Evolutionary conservation across 2,113 vertebrate species (phyloP), one percentile per base, ranked within the genome.

Genomic region (Podilymbus podiceps): DNA sequence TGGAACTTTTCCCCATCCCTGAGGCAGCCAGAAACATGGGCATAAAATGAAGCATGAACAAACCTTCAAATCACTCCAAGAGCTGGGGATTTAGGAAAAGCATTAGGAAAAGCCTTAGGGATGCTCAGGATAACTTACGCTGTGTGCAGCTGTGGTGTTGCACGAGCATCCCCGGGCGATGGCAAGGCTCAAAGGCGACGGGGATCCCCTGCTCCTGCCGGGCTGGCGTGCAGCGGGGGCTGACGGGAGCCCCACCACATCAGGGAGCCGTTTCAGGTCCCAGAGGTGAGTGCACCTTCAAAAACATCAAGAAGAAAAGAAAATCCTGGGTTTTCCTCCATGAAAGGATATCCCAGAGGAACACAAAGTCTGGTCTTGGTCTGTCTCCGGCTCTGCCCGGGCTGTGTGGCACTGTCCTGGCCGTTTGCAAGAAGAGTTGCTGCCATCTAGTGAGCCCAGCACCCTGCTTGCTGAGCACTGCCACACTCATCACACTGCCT

Each of bases 401-500:
- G 67, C 85, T 79, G 62, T 3, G 68, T 27, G 1, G 42, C 55
- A 2, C 22, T 2, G 35, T 1, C 68, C 35, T 5, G 30, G 46
- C 24, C 15, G 14, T 67, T 33, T 3, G 77, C 55, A 56, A 93
- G 63, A 80, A 84, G 40, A 68, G 73, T 21, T 95, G 89, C 91
- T 95, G 94, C 94, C 95, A 89, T 28, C 94, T 96, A 96, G 90
- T 80, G 94, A 85, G 59, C 44, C 67, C 87, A 42, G 63, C 77
- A 31, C 11, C n/a, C 75, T 4, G 52, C 35, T 20, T 13, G 68
- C 72, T 62, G 74, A 82, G 85, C 75, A 55, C 89, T 0, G 2
- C 59, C 40, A 0, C 49, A 2, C 58, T 1, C 78, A 31, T 15
- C 88, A 1, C 90, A 25, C 40, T 0, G 22, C 24, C 58, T 3